These are phyloP conservation scores for Standfussiana lucernea DNA, from an alignment of 2,888 invertebrate genomes.

Conservation along the genomic window DNA sequence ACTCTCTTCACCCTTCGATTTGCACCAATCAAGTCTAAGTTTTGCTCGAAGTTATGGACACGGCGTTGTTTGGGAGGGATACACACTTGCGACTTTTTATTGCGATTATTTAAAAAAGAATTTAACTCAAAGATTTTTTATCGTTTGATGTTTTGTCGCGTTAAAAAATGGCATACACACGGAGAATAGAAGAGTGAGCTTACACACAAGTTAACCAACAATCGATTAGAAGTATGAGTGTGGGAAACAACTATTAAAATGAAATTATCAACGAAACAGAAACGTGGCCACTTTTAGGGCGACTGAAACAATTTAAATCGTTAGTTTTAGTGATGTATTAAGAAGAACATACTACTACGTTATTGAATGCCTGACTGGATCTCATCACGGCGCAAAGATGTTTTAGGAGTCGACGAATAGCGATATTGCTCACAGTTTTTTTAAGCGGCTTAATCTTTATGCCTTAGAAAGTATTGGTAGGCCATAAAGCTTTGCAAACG, in stretches of 20 bases:
- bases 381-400: too few species aligned
- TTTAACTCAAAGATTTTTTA: not conserved
- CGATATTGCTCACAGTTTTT: not conserved
- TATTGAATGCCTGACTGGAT: not conserved
- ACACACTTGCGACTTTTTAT: constrained; percentile 53
- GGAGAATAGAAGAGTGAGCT: not conserved
- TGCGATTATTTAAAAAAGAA: not conserved
- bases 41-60: constrained; percentile 61
- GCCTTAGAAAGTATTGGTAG: too few species aligned
- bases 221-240: not conserved
- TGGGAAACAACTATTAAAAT: not conserved
- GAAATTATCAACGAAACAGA: not conserved
- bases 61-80: constrained; percentile 49
- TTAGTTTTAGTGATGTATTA: not conserved
- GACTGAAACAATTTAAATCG: not conserved
- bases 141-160: too few species aligned
- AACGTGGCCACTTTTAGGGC: not conserved
- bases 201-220: not conserved
- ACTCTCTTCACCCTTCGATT: constrained; percentile 73
- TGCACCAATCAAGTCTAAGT: constrained; percentile 81
- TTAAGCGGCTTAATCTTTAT: not conserved
- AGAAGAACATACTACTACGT: not conserved
- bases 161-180: not conserved
- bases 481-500: too few species aligned
- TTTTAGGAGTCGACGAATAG: not conserved